Percentiles rank a stretch among this genome's conserved stretches.
Conservation (phyloP, 2,888 invertebrate species). For the Lypha dubia region DNA sequence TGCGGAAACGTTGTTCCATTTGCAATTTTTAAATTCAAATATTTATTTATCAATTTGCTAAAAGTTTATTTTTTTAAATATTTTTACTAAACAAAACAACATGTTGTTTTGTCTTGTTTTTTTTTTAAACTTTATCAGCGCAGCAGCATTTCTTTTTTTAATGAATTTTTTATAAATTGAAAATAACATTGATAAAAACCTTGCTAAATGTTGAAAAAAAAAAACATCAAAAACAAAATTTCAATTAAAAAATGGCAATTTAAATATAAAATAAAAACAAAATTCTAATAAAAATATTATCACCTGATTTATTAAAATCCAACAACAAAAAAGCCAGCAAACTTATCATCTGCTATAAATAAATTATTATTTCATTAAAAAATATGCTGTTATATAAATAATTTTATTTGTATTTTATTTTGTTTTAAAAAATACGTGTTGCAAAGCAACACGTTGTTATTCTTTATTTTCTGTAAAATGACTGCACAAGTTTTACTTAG, state of each 20-base stretch:
- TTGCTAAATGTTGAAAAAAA: constrained; percentile 6
- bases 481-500: too few species aligned
- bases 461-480: too few species aligned
- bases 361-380: neutral
- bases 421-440: too few species aligned
- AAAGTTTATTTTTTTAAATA: neutral
- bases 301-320: neutral
- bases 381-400: neutral
- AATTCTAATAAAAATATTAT: neutral
- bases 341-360: neutral
- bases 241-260: constrained; percentile 17
- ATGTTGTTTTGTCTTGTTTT: neutral
- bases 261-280: neutral
- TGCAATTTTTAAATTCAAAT: neutral
- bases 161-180: neutral
- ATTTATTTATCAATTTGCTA: neutral
- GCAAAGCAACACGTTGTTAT: too few species aligned
- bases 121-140: constrained; percentile 19
- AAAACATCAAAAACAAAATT: neutral
- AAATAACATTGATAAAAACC: constrained; percentile 13
- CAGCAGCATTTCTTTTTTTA: neutral
- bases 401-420: neutral
- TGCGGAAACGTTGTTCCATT: too few species aligned
- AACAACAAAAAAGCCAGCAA: neutral
- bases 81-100: neutral